phyloP scores from a whole-genome alignment of 1,140 invertebrate genomes.

The Artemia franciscana region DNA sequence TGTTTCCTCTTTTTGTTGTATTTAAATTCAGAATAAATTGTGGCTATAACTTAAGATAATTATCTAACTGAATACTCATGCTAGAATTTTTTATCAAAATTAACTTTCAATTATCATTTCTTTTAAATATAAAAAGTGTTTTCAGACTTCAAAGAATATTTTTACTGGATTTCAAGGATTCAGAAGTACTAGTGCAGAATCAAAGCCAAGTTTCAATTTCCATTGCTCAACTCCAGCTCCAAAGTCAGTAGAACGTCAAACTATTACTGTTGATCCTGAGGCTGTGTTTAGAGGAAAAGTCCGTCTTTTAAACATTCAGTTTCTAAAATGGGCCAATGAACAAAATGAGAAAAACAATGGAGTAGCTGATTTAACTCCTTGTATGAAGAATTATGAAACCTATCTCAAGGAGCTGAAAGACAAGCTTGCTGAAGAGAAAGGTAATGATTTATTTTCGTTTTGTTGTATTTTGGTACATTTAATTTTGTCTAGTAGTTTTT shows the following conservation, averaged over 20 bases:
- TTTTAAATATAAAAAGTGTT: too few species aligned
- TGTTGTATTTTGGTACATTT: too few species aligned
- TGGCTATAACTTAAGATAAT: too few species aligned
- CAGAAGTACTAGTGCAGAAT: not conserved
- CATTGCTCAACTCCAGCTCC: not conserved
- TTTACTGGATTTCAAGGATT: not conserved
- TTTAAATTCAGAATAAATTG: too few species aligned
- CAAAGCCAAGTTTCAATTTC: not conserved
- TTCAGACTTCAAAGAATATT: too few species aligned
- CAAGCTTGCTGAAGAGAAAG: not conserved
- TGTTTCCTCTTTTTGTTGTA: too few species aligned
- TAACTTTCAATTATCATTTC: too few species aligned
- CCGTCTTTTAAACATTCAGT: not conserved
- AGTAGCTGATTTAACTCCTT: not conserved
- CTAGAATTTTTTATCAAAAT: too few species aligned
- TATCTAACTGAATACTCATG: too few species aligned
- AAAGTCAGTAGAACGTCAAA: not conserved
- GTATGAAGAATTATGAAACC: not conserved
- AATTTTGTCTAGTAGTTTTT: too few species aligned
- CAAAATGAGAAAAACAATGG: not conserved
- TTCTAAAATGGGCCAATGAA: not conserved
- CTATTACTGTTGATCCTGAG: not conserved
- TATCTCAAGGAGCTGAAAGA: not conserved
- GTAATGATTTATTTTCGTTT: not conserved
- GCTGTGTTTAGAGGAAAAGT: not conserved